Conservation (phyloP, 1,140 invertebrate species). For the Leptinotarsa undecemlineata region DNA sequence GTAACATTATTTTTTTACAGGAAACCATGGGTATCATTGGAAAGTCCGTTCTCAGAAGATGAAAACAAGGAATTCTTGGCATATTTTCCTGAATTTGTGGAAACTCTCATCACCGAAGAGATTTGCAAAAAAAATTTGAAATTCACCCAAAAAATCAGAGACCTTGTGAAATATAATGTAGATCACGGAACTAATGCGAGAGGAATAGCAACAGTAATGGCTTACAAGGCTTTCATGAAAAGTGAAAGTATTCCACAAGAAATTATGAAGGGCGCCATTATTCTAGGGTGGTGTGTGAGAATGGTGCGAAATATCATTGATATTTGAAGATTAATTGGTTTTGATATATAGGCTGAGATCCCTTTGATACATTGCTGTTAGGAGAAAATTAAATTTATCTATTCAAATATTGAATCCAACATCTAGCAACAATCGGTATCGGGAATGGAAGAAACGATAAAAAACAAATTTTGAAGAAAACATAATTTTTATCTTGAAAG, state of each 20-base stretch:
- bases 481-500: too few species aligned
- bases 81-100: background rate
- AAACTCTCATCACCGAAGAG: background rate
- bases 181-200: background rate
- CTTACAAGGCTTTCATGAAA: background rate
- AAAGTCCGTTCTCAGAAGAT: background rate
- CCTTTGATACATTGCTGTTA: too few species aligned
- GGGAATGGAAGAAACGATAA: too few species aligned
- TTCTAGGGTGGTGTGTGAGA: background rate
- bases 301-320: background rate
- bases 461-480: too few species aligned
- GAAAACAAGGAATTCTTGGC: background rate
- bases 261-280: background rate
- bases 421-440: too few species aligned
- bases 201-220: background rate
- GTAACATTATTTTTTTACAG: too few species aligned
- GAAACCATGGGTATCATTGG: too few species aligned
- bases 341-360: too few species aligned
- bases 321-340: too few species aligned
- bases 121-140: background rate
- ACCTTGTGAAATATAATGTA: background rate
- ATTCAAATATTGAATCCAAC: too few species aligned
- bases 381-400: too few species aligned
- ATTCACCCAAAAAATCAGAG: background rate
- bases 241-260: background rate